Evolutionary conservation across 2,113 vertebrate species (phyloP).

Genomic region (Dinomys branickii): DNA sequence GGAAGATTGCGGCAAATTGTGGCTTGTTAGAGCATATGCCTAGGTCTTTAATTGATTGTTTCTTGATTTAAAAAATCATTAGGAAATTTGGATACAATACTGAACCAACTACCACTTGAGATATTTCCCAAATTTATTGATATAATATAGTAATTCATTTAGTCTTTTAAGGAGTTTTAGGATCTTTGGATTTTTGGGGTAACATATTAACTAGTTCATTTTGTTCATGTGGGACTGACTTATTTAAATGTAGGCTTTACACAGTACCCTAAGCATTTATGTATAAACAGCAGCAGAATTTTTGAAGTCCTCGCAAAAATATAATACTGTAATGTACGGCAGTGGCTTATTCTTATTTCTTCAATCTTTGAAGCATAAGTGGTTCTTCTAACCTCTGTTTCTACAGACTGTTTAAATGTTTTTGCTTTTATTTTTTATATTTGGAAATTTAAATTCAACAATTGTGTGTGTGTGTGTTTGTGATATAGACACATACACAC

Average conservation of each 20-base stretch:
- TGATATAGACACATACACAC: neutral
- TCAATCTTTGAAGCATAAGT: neutral
- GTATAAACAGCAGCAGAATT: neutral
- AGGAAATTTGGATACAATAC: neutral
- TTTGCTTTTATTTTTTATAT: neutral
- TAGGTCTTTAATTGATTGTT: conserved; percentile 9
- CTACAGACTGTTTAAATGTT: neutral
- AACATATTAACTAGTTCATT: neutral
- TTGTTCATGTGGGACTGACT: neutral
- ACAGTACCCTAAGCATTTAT: neutral
- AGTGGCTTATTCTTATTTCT: neutral
- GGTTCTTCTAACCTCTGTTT: neutral
- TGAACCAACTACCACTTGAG: neutral
- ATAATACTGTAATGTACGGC: neutral
- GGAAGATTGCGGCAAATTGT: neutral
- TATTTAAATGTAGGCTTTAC: neutral
- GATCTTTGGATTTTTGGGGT: neutral
- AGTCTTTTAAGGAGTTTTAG: neutral
- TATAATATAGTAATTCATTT: conserved; percentile 26
- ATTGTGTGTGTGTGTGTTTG: neutral
- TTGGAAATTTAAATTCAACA: neutral
- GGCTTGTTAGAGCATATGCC: neutral
- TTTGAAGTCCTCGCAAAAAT: neutral
- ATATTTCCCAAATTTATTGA: neutral
- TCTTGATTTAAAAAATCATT: neutral